Conservation (phyloP, 2,113 vertebrate species). For the Eulacestoma nigropectus region DNA sequence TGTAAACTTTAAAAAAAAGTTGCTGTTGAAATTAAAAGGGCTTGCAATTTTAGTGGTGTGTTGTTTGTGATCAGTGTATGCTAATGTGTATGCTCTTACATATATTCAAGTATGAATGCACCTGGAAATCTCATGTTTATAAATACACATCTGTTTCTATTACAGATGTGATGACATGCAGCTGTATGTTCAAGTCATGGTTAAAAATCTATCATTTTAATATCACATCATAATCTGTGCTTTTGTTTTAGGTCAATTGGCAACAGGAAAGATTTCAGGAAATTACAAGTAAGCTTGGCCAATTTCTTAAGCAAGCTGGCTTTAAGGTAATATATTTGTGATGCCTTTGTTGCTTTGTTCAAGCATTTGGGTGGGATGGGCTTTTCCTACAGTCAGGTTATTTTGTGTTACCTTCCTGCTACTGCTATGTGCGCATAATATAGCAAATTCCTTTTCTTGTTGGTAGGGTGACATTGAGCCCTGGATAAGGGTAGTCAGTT, state of each 20-base stretch:
- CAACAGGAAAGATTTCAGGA: constrained; percentile 94
- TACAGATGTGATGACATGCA: background rate
- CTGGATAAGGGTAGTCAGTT: background rate
- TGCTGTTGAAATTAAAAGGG: background rate
- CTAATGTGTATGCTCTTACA: background rate
- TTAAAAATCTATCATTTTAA: background rate
- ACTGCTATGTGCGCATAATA: rapidly evolving
- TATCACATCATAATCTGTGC: background rate
- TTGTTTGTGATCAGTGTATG: background rate
- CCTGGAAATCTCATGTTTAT: background rate
- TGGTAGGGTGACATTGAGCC: background rate
- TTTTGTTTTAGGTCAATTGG: constrained; percentile 84
- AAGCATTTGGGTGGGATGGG: background rate
- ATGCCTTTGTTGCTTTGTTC: background rate
- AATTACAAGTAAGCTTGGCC: constrained; percentile 87
- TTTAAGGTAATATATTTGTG: constrained; percentile 85
- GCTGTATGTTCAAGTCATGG: background rate
- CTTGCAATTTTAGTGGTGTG: background rate
- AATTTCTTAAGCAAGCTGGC: constrained; percentile 96
- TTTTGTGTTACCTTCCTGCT: background rate
- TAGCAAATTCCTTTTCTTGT: background rate
- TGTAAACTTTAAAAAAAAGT: background rate
- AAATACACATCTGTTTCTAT: background rate
- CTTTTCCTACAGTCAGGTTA: background rate
- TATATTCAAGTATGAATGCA: background rate